phyloP scores from a whole-genome alignment of 2,888 invertebrate genomes.

The Caenorhabditis sp. region DNA sequence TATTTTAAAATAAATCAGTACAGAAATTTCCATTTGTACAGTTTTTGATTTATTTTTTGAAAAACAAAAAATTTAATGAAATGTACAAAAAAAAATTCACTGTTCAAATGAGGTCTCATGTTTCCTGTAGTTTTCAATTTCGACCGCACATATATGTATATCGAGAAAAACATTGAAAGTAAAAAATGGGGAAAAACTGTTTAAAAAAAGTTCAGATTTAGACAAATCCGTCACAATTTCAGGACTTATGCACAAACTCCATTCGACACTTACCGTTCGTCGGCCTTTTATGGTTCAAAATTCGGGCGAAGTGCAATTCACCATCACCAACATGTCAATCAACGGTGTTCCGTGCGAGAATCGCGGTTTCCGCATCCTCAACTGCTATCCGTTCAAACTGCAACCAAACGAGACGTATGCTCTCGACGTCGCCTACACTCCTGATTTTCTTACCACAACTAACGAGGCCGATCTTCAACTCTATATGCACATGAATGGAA shows the following conservation, averaged over 20 bases:
- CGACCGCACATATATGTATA: too few species aligned
- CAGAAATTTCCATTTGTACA: too few species aligned
- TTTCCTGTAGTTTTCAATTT: too few species aligned
- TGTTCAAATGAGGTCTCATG: too few species aligned
- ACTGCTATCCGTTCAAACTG: slow-evolving; percentile 80
- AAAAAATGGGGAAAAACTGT: too few species aligned
- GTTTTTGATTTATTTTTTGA: too few species aligned
- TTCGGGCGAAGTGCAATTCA: slow-evolving; percentile 84
- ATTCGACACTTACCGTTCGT: slow-evolving; percentile 80
- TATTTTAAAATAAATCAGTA: too few species aligned
- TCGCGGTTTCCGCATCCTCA: slow-evolving; percentile 80
- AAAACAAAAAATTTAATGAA: too few species aligned
- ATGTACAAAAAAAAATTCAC: too few species aligned
- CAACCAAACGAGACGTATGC: slow-evolving; percentile 80
- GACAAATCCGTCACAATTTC: too few species aligned
- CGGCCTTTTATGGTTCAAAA: slow-evolving; percentile 86
- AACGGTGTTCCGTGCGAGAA: slow-evolving; percentile 73
- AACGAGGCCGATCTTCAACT: slow-evolving; percentile 75
- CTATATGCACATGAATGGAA: slow-evolving; percentile 71
- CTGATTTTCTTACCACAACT: slow-evolving; percentile 84
- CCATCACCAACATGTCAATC: slow-evolving; percentile 73
- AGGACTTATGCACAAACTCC: slow-evolving; percentile 71
- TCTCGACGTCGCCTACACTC: slow-evolving; percentile 85
- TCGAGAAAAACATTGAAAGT: too few species aligned
- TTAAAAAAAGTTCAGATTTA: too few species aligned